Percentiles rank a stretch among this genome's conserved stretches.
These are phyloP conservation scores for Tenrec ecaudatus DNA, from an alignment of 2,113 vertebrate species.

Conservation along the genomic window DNA sequence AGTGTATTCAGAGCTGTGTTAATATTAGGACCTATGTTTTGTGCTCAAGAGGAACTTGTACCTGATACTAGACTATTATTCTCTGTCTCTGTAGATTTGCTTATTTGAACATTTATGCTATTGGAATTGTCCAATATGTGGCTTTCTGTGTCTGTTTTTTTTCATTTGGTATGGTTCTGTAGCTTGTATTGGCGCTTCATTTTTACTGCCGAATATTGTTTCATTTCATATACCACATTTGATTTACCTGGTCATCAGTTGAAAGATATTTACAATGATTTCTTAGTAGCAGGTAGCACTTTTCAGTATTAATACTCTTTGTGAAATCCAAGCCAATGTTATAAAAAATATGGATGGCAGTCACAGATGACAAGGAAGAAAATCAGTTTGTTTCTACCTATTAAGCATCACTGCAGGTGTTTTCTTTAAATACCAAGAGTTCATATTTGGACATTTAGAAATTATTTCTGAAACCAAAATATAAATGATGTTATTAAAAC, in stretches of 20 bases:
- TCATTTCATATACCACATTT: too few relatives aligned
- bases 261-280: not conserved
- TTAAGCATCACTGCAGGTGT: constrained; percentile 17
- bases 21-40: constrained; percentile 35
- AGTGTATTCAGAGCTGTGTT: not conserved
- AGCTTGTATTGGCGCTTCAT: not conserved
- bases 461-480: constrained; percentile 53
- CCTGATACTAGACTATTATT: not conserved
- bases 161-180: not conserved
- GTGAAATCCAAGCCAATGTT: constrained; percentile 11
- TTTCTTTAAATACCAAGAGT: constrained; percentile 51
- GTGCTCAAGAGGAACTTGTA: not conserved
- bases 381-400: constrained; percentile 30
- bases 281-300: not conserved
- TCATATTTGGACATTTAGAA: constrained; percentile 60
- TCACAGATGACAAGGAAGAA: constrained; percentile 34
- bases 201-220: constrained; percentile 9
- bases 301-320: not conserved
- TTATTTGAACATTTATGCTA: not conserved
- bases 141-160: not conserved
- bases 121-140: not conserved
- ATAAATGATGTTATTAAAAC: constrained; percentile 58
- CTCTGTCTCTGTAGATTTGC: constrained; percentile 1
- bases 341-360: not conserved
- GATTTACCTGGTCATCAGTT: too few relatives aligned